A percentile compares a stretch with the other conserved stretches of the same genome.
These are phyloP conservation scores for Myotis yumanensis DNA, from an alignment of 2,113 vertebrate species.

Conservation along the genomic window DNA sequence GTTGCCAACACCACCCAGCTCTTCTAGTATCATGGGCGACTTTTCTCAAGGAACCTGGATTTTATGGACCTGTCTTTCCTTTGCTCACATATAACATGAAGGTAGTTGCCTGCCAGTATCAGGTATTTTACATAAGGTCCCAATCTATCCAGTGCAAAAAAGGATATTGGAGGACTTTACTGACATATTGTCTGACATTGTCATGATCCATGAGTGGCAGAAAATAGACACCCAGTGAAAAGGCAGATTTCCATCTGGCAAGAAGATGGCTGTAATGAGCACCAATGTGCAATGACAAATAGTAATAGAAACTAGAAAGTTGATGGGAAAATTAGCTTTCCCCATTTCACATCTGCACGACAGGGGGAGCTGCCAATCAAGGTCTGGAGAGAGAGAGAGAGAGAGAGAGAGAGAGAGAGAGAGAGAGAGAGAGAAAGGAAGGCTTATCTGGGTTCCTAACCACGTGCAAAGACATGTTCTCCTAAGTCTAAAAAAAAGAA, in stretches of 20 bases:
- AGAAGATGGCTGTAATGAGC: slow-evolving; percentile 77
- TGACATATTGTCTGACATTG: slow-evolving; percentile 79
- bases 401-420: neutral
- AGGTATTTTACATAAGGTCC: slow-evolving; percentile 55
- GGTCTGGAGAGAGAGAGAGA: slow-evolving; percentile 70
- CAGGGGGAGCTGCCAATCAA: slow-evolving; percentile 80
- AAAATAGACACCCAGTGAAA: slow-evolving; percentile 79
- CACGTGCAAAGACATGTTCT: slow-evolving; percentile 79
- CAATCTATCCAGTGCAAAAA: slow-evolving; percentile 37
- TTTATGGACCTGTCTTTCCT: neutral
- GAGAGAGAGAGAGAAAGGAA: neutral
- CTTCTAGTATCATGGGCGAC: neutral
- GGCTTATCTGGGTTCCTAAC: slow-evolving; percentile 73
- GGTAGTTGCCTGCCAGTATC: neutral
- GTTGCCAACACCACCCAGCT: neutral
- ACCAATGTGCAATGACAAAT: slow-evolving; percentile 77
- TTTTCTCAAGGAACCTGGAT: neutral
- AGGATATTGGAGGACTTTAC: slow-evolving; percentile 68
- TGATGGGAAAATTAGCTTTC: slow-evolving; percentile 77
- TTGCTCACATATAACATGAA: neutral
- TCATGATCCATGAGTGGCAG: slow-evolving; percentile 80
- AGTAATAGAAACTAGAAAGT: slow-evolving; percentile 78
- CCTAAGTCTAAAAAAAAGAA: slow-evolving; percentile 68
- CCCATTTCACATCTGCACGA: slow-evolving; percentile 79
- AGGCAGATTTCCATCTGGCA: slow-evolving; percentile 82